A percentile compares a stretch with the other conserved stretches of the same genome.
Evolutionary conservation across 2,113 vertebrate species (phyloP).

Genomic region (Tapirus terrestris): DNA sequence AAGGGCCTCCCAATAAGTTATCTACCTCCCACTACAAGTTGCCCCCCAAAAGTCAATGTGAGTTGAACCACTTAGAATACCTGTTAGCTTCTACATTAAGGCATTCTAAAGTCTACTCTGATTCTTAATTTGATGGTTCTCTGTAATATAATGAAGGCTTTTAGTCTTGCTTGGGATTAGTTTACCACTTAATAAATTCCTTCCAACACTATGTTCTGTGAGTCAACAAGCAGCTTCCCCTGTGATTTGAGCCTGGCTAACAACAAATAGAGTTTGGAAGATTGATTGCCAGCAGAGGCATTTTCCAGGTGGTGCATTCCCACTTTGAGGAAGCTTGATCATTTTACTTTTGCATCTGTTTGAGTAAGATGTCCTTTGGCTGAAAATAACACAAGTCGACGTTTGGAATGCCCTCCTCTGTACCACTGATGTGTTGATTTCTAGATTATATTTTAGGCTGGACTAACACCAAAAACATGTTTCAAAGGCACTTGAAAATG

Average conservation of each 20-base stretch:
- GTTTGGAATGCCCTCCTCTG: background rate
- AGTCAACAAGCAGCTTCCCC: conserved; percentile 63
- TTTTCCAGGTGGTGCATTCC: conserved; percentile 14
- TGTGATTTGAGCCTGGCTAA: conserved; percentile 61
- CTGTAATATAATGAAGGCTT: conserved; percentile 36
- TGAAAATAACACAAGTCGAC: conserved; percentile 32
- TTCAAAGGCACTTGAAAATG: conserved; percentile 9
- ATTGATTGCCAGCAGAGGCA: conserved; percentile 57
- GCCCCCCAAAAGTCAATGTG: background rate
- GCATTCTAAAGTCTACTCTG: background rate
- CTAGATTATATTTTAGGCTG: conserved; percentile 32
- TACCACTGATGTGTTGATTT: background rate
- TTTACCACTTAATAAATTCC: conserved; percentile 64
- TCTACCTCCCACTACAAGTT: background rate
- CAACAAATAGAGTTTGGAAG: conserved; percentile 57
- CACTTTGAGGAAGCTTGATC: conserved; percentile 49
- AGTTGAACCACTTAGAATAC: background rate
- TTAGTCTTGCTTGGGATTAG: conserved; percentile 45
- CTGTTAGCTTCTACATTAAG: background rate
- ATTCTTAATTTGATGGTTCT: conserved; percentile 59
- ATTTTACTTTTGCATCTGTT: conserved; percentile 44
- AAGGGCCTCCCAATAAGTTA: background rate
- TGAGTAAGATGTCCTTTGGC: background rate
- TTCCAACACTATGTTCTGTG: conserved; percentile 60
- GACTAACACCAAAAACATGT: conserved; percentile 31